These are phyloP conservation scores for Limonius californicus DNA, from an alignment of 1,140 invertebrate genomes.

Conservation along the genomic window DNA sequence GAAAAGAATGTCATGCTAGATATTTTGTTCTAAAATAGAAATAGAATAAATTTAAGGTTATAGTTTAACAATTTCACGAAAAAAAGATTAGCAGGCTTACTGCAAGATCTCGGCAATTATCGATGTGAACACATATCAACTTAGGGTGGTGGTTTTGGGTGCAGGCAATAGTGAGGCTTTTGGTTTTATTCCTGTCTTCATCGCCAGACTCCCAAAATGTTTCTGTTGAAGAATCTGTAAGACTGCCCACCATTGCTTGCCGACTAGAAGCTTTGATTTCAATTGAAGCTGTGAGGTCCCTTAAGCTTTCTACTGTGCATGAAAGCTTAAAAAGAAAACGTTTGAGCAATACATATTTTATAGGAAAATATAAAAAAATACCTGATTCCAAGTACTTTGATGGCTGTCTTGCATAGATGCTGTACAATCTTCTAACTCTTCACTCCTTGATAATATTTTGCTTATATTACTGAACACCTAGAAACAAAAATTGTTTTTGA, in stretches of 20 bases:
- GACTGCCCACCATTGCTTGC: constrained; percentile 86
- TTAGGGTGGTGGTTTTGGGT: constrained; percentile 57
- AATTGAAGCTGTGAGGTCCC: constrained; percentile 69
- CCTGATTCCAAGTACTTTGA: constrained; percentile 48
- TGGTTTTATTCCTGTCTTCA: constrained; percentile 89
- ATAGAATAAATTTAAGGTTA: not conserved
- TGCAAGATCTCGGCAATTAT: constrained; percentile 87
- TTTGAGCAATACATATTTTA: not conserved
- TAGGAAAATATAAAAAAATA: constrained; percentile 19
- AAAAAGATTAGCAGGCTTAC: constrained; percentile 52
- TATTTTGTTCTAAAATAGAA: constrained; percentile 78
- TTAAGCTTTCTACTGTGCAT: constrained; percentile 61
- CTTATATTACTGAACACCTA: constrained; percentile 96
- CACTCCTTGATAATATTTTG: constrained; percentile 90
- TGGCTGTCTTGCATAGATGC: constrained; percentile 61
- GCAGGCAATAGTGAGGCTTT: constrained; percentile 58
- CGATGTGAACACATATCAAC: constrained; percentile 82
- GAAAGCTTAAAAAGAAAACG: constrained; percentile 46
- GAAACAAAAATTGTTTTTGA: constrained; percentile 2
- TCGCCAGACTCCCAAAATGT: constrained; percentile 99
- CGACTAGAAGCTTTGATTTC: constrained; percentile 89
- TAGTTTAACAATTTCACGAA: not conserved
- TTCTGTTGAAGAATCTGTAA: constrained; percentile 93
- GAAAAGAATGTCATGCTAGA: constrained; percentile 76
- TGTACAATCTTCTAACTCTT: constrained; percentile 64